Conservation (phyloP, 2,113 vertebrate species). For the Aphyosemion australe region DNA sequence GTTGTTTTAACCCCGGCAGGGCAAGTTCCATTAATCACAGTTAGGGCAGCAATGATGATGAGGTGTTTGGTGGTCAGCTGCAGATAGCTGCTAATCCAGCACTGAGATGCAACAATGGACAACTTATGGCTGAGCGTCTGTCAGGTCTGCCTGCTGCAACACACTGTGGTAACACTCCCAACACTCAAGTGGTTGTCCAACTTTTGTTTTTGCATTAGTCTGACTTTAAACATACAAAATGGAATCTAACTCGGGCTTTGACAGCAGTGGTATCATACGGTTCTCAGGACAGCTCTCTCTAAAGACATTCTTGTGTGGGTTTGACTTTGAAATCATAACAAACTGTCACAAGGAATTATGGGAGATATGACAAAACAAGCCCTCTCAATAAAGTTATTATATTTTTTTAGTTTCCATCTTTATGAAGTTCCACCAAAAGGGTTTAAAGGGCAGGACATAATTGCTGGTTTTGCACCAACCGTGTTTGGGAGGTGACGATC, state of each 20-base stretch:
- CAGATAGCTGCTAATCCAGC: slow-evolving; percentile 58
- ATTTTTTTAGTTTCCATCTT: neutral
- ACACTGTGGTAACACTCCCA: neutral
- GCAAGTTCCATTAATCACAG: slow-evolving; percentile 75
- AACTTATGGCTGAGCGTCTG: neutral
- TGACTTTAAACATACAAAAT: neutral
- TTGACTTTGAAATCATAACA: neutral
- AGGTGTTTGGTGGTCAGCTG: slow-evolving; percentile 73
- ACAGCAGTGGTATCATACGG: neutral
- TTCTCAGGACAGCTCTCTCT: neutral
- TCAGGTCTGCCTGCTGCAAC: no score
- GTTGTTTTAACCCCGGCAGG: slow-evolving; percentile 75
- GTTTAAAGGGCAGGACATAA: neutral
- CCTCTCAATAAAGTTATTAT: neutral
- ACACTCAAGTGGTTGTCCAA: neutral
- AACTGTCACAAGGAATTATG: neutral
- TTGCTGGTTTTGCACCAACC: no score
- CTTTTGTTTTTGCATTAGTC: neutral
- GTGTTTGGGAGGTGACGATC: no score
- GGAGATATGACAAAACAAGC: neutral
- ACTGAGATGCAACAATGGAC: neutral
- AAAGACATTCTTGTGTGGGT: neutral
- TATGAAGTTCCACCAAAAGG: neutral
- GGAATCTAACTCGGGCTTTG: neutral
- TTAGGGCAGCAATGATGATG: slow-evolving; percentile 66